Percentiles rank a stretch among this genome's conserved stretches.
phyloP scores from a whole-genome alignment of 1,140 invertebrate species.

The Drosophila triauraria region DNA sequence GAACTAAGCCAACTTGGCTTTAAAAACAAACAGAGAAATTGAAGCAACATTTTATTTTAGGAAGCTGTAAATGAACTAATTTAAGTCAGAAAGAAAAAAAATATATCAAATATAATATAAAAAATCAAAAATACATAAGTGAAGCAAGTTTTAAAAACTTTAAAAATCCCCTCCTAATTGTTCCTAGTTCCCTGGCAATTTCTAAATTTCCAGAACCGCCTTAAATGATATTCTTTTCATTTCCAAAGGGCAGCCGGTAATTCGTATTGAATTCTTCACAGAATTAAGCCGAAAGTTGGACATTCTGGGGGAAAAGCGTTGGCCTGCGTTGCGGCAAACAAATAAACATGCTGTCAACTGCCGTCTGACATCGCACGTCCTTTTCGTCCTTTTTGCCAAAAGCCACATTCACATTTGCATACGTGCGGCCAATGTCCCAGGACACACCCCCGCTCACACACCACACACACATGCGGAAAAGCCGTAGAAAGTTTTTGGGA shows the following conservation, averaged over 20 bases:
- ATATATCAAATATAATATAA: no score
- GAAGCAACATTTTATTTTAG: no score
- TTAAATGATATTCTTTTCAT: no score
- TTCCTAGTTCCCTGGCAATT: no score
- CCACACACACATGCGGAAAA: conserved; percentile 24
- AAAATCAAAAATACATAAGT: no score
- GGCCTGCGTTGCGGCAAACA: conserved; percentile 57
- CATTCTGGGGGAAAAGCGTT: not conserved
- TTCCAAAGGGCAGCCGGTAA: not conserved
- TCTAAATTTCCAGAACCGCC: no score
- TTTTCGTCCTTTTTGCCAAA: conserved; percentile 18
- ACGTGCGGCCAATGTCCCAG: conserved; percentile 78
- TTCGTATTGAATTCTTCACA: conserved; percentile 1
- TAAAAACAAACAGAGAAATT: no score
- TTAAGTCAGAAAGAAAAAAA: no score
- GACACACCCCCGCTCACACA: conserved; percentile 48
- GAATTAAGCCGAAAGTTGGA: conserved; percentile 14
- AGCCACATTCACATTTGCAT: conserved; percentile 70
- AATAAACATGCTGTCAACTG: conserved; percentile 83
- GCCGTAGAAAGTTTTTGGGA: conserved; percentile 73
- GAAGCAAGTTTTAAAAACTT: no score
- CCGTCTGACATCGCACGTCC: conserved; percentile 74
- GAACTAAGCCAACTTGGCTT: no score
- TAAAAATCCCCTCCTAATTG: no score
- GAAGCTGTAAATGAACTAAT: no score